These are phyloP conservation scores for Lutraria lutraria DNA, from an alignment of 2,888 invertebrate species.

Conservation along the genomic window DNA sequence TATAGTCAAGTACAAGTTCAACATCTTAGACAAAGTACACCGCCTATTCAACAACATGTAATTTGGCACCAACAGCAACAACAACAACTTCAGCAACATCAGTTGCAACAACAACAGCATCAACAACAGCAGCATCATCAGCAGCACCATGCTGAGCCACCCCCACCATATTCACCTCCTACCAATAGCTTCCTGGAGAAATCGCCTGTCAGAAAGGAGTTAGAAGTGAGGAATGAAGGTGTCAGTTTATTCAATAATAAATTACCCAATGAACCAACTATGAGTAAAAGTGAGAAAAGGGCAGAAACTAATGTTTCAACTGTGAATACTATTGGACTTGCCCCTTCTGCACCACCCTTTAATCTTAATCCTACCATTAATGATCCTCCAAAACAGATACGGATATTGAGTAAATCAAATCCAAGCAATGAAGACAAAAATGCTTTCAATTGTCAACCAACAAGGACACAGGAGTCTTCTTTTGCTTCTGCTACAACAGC, in stretches of 20 bases:
- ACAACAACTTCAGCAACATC: slow-evolving; percentile 60
- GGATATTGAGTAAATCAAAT: slow-evolving; percentile 48
- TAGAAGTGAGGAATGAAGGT: slow-evolving; percentile 33
- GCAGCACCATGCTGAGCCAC: slow-evolving; percentile 48
- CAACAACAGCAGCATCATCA: slow-evolving; percentile 60
- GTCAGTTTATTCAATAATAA: slow-evolving; percentile 46
- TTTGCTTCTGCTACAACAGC: slow-evolving; percentile 36
- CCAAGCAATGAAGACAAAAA: slow-evolving; percentile 34
- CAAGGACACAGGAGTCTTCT: slow-evolving; percentile 30
- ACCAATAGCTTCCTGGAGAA: slow-evolving; percentile 50
- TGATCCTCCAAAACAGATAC: slow-evolving; percentile 37
- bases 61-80: slow-evolving; percentile 68
- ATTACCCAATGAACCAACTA: slow-evolving; percentile 25
- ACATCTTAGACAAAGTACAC: slow-evolving; percentile 62
- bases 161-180: slow-evolving; percentile 58
- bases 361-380: slow-evolving; percentile 29
- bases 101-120: slow-evolving; percentile 56
- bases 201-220: slow-evolving; percentile 42
- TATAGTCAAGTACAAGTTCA: slow-evolving; percentile 64
- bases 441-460: slow-evolving; percentile 17
- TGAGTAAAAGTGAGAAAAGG: slow-evolving; percentile 40
- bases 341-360: slow-evolving; percentile 38
- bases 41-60: slow-evolving; percentile 64
- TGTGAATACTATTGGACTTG: slow-evolving; percentile 26
- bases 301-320: slow-evolving; percentile 41